Evolutionary conservation across 2,888 invertebrate species (phyloP), one percentile per base, ranked within the genome.

Genomic region (Cinara cedri): DNA sequence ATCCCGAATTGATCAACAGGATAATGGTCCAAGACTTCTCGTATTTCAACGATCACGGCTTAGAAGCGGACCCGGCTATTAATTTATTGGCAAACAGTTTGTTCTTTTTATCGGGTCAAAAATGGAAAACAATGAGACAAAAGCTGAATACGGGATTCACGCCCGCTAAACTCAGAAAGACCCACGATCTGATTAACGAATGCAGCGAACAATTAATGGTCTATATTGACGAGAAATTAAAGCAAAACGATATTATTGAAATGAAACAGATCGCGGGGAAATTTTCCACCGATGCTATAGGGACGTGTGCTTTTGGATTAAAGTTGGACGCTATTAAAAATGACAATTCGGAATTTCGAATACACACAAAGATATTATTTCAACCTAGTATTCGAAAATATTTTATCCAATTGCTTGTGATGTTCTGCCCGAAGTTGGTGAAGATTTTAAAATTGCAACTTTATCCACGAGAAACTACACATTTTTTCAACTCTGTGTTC

Each of bases 241-340:
- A 51, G 3, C 51, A 34, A 1, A 26, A 14, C n/a, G n/a, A 54
- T 26, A 8, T 78, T 11, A 54, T 80, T 9, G 72, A 72, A 46
- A 55, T 80, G 26, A 42, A 51, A 51, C 46, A 21, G 11, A 60
- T 72, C 21, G 19, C 62, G 55, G 89, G 89, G 3, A 88, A 88
- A 78, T 87, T 86, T 82, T 86, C 87, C 13, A 86, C 87, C 81
- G 87, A 88, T 83, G 86, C 87, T 3, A 88, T 88, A 57, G 87
- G 87, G 14, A 85, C 85, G 54, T 87, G 87, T 82, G 87, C 86
- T 34, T 88, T 87, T 83, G 87, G 87, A 46, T 85, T 87, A 82
- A 86, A 87, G 81, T 85, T 86, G 81, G 86, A 87, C 82, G 85
- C 86, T 0, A 83, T 87, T 42, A 84, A 83, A 21, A 83, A 87